phyloP scores from a whole-genome alignment of 2,113 vertebrate genomes.

The Centrocercus urophasianus region DNA sequence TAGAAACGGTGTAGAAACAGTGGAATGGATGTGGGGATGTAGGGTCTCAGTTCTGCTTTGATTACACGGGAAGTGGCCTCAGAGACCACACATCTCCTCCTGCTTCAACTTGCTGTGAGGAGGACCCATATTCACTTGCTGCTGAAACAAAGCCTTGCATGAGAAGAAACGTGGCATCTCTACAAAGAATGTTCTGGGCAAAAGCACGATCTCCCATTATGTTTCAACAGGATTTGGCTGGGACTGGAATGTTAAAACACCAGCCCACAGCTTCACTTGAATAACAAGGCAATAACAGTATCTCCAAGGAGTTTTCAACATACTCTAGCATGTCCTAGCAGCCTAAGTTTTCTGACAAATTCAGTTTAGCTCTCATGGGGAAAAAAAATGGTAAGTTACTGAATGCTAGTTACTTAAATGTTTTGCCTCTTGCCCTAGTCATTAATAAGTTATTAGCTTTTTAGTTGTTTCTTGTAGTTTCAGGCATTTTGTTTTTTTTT shows the following conservation, averaged over 20 bases:
- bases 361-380: neutral
- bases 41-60: neutral
- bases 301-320: neutral
- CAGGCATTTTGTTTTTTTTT: too few relatives aligned
- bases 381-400: too few relatives aligned
- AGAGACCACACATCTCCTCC: neutral
- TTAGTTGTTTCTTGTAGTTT: neutral
- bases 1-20: neutral
- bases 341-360: neutral
- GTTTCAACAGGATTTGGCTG: neutral
- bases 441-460: neutral
- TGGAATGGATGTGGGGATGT: neutral
- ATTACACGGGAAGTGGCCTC: fast-evolving
- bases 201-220: neutral
- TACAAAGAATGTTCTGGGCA: neutral
- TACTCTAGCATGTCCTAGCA: neutral
- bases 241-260: neutral
- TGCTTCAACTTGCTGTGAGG: neutral
- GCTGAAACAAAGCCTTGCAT: neutral
- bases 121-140: neutral
- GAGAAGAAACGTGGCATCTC: neutral
- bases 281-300: neutral
- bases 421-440: neutral
- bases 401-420: neutral
- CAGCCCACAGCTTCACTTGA: neutral